Conservation (phyloP, 2,797 vertebrate genomes). For the Etheostoma nigrum region DNA sequence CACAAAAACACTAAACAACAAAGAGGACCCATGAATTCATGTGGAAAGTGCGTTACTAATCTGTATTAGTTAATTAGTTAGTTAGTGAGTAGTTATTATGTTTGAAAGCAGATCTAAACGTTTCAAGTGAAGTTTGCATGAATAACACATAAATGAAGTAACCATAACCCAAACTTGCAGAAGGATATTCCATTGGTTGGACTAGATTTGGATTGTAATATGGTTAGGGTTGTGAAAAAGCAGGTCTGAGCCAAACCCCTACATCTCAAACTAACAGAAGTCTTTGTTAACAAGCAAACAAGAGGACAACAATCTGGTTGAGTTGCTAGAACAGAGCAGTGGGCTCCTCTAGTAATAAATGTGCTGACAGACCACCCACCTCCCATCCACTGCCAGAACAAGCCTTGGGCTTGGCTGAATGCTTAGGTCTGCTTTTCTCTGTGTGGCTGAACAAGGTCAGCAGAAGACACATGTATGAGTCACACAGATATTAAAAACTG, state of each 20-base stretch:
- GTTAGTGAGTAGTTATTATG: not conserved
- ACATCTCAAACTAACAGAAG: constrained; percentile 49
- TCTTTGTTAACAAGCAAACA: constrained; percentile 64
- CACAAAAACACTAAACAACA: too few relatives aligned
- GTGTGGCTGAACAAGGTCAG: constrained; percentile 67
- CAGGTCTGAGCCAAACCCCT: constrained; percentile 31
- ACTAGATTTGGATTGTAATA: constrained; percentile 10
- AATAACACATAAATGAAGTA: not conserved
- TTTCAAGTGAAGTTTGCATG: not conserved
- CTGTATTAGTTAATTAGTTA: not conserved
- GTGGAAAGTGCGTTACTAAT: not conserved
- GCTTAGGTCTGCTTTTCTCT: constrained; percentile 60
- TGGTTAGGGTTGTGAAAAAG: not conserved
- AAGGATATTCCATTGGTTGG: not conserved
- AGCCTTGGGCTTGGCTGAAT: constrained; percentile 63
- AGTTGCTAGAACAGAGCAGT: constrained; percentile 56
- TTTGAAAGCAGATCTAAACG: too few relatives aligned
- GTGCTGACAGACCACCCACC: constrained; percentile 78
- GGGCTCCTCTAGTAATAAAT: constrained; percentile 72
- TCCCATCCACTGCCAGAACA: constrained; percentile 72
- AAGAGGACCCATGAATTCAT: too few relatives aligned
- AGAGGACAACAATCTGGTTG: constrained; percentile 74
- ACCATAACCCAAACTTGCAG: not conserved
- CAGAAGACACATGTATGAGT: constrained; percentile 52
- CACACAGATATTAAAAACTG: constrained; percentile 56